Base-by-base conservation (phyloP, 2,797 vertebrate genomes). In the Pangasius macronema region DNA sequence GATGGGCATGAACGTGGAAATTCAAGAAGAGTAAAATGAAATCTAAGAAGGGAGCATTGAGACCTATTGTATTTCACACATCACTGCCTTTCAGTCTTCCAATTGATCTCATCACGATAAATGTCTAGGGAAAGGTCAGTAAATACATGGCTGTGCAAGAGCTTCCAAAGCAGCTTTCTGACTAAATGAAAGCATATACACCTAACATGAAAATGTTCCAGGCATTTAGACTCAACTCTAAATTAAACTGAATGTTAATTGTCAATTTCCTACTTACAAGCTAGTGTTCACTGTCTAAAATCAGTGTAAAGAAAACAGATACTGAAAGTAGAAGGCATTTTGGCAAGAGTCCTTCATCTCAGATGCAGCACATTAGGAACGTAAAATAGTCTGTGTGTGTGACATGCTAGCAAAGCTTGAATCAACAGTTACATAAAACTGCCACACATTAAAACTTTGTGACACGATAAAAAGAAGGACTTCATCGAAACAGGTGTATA, bases 11-110 rank as follows among this genome's bases (percentile, higher is more conserved):
- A 67, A 65, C 33, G n/a, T 27, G 61, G 59, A 65, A 49, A 49
- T 49, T 82, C 24, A 82, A n/a, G 14, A 30, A 4, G 61, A 22
- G 61, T 6, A 61, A 82, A 49, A 82, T 22, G 16, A 82, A 82
- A 82, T 49, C 59, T 49, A 82, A 82, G 59, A 46, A 30, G 42
- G 1, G 42, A 82, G 16, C 59, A 49, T 2, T 30, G 39, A 80
- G 22, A 11, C 55, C 36, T 42, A 42, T 59, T n/a, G 59, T 49
- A 49, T 82, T 82, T 65, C 80, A 82, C 36, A 82, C 59, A 82
- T 65, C 59, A n/a, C 27, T 65, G 39, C 39, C 59, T 46, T 82
- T 81, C 8, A 1, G 27, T 53, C 30, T 80, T 57, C 8, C 53
- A 79, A 57, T 57, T 82, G 39, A 63, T 46, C 80, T 16, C 14